Base-by-base conservation (phyloP, 1,140 invertebrate genomes). In the Homarus americanus region DNA sequence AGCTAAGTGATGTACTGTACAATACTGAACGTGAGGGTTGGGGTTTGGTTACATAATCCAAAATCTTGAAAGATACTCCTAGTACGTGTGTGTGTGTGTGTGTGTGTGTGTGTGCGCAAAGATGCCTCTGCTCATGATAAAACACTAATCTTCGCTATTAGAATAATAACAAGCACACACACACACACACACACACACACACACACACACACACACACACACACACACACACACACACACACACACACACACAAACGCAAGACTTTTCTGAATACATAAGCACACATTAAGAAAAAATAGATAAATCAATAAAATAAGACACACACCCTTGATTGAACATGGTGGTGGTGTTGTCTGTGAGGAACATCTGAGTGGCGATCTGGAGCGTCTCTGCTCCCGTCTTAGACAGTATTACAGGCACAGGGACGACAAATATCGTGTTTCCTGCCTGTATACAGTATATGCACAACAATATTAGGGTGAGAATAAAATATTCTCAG, bases 391-490 rank as follows among this genome's bases (percentile, higher is more conserved):
- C 69, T 10, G 91, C 24, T n/a, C 36, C 72, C 2, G 73, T 40
- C 40, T 58, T 79, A 32, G 58, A 53, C 20, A 92, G 24, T 1
- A 53, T 69, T 20, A 92, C 66, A 24, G 53, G 63, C 32, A 84
- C 80, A 1, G 58, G 38, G 2, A 73, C 58, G 9, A 92, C 91
- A 38, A 85, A 85, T 28, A 92, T 92, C n/a, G 38, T 58, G 32
- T 80, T 49, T 0, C 28, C 91, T 7, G 84, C 83, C 91, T 92
- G 91, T 0, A 58, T n/a, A n/a, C n/a, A n/a, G n/a, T n/a, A n/a
- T n/a, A n/a, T n/a, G n/a, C n/a, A n/a, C n/a, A n/a, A n/a, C n/a
- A n/a, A n/a, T n/a, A n/a, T n/a, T n/a, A n/a, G n/a, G n/a, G n/a
- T n/a, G n/a, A n/a, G n/a, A n/a, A n/a, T n/a, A n/a, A n/a, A n/a